Evolutionary conservation across 2,113 vertebrate genomes (phyloP), one percentile per base, ranked within the genome.

Genomic region (Osmerus eperlanus): DNA sequence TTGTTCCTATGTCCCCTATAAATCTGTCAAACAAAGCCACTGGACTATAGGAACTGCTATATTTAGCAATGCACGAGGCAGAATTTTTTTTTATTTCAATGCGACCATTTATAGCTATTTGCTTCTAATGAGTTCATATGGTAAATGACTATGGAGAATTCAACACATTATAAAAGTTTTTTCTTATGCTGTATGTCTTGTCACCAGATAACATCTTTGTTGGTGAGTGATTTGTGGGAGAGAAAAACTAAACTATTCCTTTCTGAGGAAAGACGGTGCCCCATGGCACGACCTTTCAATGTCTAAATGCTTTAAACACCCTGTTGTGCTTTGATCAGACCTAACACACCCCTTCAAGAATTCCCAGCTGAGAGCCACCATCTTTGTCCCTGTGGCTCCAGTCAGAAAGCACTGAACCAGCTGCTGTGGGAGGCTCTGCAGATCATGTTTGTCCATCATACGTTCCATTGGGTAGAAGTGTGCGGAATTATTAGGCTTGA

Each of bases 281-380:
- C 41, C 9, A 47, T 47, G 41, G 41, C 7, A 11, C 7, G 9
- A 7, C 62, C 73, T 56, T 12, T 67, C 23, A 9, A n/a, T 47
- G 41, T 47, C 41, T 47, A 47, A 47, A 5, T 12, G 41, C 41
- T 47, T 47, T 47, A 13, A 59, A 79, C 68, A 54, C 19, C 60
- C 69, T 52, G 61, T 41, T 67, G 47, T 52, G 63, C 78, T 82
- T 83, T 85, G 79, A 82, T 92, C 87, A 89, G 76, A 89, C 3
- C 87, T 90, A 18, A 87, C 81, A 54, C 89, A 85, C 65, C 85
- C 87, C 19, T 78, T 68, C 75, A 91, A 79, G 66, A 92, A 91
- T 79, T 72, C 91, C 85, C 80, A 84, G 70, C 74, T 84, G 90
- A 90, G 58, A 88, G 29, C 89, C 56, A 89, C 86, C 75, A 67